Evolutionary conservation across 2,888 invertebrate genomes (phyloP).

Genomic region (Morpho helenor): DNA sequence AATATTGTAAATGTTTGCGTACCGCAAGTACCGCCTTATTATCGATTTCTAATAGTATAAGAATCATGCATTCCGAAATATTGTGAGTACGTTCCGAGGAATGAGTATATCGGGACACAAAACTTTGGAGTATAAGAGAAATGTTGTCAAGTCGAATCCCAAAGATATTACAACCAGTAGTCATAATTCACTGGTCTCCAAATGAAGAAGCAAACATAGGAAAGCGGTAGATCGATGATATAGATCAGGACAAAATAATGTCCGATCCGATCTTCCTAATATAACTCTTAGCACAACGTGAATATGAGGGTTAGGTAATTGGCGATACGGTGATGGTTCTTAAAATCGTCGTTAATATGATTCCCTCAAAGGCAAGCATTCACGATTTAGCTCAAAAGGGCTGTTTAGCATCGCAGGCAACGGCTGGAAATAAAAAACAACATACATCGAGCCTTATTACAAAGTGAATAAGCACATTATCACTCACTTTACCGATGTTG

Average conservation of each 20-base stretch:
- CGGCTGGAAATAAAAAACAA: constrained; percentile 80
- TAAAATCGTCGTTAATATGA: constrained; percentile 77
- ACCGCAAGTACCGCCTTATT: constrained; percentile 45
- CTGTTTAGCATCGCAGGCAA: constrained; percentile 79
- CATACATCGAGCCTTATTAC: constrained; percentile 78
- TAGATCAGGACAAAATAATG: constrained; percentile 30
- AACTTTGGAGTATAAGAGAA: constrained; percentile 23
- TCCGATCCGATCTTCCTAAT: constrained; percentile 44
- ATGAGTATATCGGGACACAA: constrained; percentile 61
- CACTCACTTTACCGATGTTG: constrained; percentile 43
- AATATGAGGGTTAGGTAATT: constrained; percentile 70
- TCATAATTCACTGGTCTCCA: constrained; percentile 67
- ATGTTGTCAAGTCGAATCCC: constrained; percentile 33
- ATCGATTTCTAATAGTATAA: constrained; percentile 59
- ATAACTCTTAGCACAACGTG: constrained; percentile 71
- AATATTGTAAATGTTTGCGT: constrained; percentile 65
- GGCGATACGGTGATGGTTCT: constrained; percentile 74
- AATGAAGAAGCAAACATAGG: constrained; percentile 68
- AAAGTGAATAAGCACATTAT: constrained; percentile 61
- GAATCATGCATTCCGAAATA: constrained; percentile 66
- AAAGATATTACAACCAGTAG: constrained; percentile 49
- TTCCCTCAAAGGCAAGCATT: constrained; percentile 79
- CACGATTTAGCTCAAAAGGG: constrained; percentile 79
- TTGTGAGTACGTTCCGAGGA: constrained; percentile 63
- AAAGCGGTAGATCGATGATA: constrained; percentile 54